phyloP scores from a whole-genome alignment of 92 coral and sea anemone genomes.

The Meandrina meandrites region DNA sequence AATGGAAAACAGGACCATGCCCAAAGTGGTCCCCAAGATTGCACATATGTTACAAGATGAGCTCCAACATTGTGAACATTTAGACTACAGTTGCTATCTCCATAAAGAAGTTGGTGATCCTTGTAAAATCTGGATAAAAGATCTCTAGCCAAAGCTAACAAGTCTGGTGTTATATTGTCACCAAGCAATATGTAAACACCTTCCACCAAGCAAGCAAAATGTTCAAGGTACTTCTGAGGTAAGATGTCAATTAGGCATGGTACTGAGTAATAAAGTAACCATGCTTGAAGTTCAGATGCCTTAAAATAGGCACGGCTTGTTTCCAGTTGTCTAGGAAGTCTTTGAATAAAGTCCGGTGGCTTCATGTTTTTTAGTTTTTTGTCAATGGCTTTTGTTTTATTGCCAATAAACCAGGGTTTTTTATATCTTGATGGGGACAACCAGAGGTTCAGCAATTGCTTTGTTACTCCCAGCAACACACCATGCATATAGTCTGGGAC shows the following conservation, averaged over 20 bases:
- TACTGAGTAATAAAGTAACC: constrained; percentile 61
- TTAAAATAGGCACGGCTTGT: constrained; percentile 46
- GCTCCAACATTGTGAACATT: constrained; percentile 52
- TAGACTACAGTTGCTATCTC: constrained; percentile 37
- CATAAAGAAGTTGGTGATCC: constrained; percentile 48
- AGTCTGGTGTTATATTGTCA: constrained; percentile 43
- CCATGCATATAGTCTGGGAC: constrained; percentile 75
- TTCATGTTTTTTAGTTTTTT: constrained; percentile 45
- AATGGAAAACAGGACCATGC: constrained; percentile 53
- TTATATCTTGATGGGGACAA: constrained; percentile 36
- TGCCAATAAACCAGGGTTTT: constrained; percentile 54
- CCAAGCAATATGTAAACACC: constrained; percentile 61
- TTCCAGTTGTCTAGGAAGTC: constrained; percentile 52
- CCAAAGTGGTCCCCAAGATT: constrained; percentile 39
- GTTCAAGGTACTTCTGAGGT: constrained; percentile 46
- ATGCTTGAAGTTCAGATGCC: constrained; percentile 67
- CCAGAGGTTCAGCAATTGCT: constrained; percentile 50
- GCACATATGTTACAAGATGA: too few relatives aligned
- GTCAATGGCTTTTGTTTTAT: constrained; percentile 45
- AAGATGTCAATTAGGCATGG: constrained; percentile 51
- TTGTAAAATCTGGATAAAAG: constrained; percentile 42
- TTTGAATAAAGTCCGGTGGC: constrained; percentile 58
- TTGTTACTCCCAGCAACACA: constrained; percentile 57
- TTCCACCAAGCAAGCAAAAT: constrained; percentile 55
- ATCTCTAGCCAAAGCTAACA: constrained; percentile 26